Conservation (phyloP, 2,888 invertebrate species). For the Leptinotarsa juncta region DNA sequence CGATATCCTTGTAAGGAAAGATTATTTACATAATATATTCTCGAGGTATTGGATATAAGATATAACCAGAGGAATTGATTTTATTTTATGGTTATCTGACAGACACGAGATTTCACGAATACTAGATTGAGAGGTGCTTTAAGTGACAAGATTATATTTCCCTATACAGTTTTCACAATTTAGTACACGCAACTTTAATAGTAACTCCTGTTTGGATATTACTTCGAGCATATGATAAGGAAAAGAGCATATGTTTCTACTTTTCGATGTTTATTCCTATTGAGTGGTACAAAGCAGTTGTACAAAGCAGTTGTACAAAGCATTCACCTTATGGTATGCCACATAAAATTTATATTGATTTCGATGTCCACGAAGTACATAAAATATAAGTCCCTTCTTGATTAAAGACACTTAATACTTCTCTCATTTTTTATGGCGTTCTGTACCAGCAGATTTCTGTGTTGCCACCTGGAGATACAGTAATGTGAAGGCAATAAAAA, state of each 20-base stretch:
- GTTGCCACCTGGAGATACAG: constrained; percentile 11
- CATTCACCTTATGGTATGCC: background rate
- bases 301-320: background rate
- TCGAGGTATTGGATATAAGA: constrained; percentile 17
- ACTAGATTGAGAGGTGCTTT: constrained; percentile 5
- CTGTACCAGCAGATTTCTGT: constrained; percentile 2
- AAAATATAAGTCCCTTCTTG: constrained; percentile 10
- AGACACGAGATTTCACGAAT: constrained; percentile 16
- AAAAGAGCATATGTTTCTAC: background rate
- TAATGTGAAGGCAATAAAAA: constrained; percentile 3
- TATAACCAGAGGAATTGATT: constrained; percentile 18
- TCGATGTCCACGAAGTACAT: constrained; percentile 6
- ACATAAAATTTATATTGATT: constrained; percentile 8
- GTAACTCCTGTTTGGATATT: background rate
- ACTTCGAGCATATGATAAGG: background rate
- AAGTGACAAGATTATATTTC: constrained; percentile 13
- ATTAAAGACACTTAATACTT: background rate
- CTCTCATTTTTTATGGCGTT: background rate
- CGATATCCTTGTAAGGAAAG: constrained; percentile 25
- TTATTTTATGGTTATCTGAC: constrained; percentile 24
- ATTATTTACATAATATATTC: constrained; percentile 27
- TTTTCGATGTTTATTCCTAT: background rate
- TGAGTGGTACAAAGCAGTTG: background rate
- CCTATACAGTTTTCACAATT: background rate
- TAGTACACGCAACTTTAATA: background rate